Base-by-base conservation (phyloP, 53 echinoderm and acorn worm species). In the Holothuria leucospilota region DNA sequence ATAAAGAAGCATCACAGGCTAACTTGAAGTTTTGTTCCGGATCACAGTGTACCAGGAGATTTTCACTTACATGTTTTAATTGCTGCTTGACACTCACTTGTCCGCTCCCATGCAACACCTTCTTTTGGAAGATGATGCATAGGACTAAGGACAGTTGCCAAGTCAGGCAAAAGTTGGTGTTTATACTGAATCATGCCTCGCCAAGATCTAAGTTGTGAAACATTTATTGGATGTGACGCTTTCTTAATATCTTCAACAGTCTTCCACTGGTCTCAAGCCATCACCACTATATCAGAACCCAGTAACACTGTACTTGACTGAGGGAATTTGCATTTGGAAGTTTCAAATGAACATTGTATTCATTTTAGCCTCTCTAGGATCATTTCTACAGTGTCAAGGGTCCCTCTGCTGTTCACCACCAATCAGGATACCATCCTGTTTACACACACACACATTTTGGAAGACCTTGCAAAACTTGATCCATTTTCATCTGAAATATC, bases 401-500 rank as follows among this genome's bases (percentile, higher is more conserved):
- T 62, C 74, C 84, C 12, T 62, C 29, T 23, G 42, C 16, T 7
- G 26, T 51, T 84, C 42, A 15, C 84, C 74, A 28, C 58, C 29
- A 27, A 84, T 77, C 52, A 84, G 34, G 6, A 89, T 26, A 60
- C 71, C 63, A 42, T 89, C 75, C 65, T 86, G 86, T 24, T 81
- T 69, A n/a, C n/a, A n/a, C n/a, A 64, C 90, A 86, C 26, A 90
- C 25, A 40, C 52, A 51, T 39, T 51, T 60, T 42, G 74, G 66
- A 46, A 89, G 64, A 23, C 85, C 89, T 24, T 64, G 84, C 67
- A 89, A 52, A 29, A 85, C 53, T 39, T 85, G 75, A 27, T 85
- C 78, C 90, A 85, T 90, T 77, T 85, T 74, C 16, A 21, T 29
- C 62, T 85, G 85, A 79, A 90, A 90, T 59, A 90, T 85, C 20